Conservation (phyloP, 2,797 vertebrate species). For the Capromys pilorides region DNA sequence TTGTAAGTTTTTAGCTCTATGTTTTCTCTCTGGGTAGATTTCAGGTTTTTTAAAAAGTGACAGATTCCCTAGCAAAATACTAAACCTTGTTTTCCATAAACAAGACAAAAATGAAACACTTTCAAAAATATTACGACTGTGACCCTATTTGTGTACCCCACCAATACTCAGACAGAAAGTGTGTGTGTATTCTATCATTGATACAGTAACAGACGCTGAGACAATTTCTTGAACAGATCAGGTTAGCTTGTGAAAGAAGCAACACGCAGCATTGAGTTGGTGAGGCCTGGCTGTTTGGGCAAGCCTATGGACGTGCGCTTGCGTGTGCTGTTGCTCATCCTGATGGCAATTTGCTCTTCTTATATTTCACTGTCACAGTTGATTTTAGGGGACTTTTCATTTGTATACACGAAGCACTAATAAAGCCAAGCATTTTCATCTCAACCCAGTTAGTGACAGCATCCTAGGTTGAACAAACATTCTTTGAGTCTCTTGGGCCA, state of each 20-base stretch:
- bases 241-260: neutral
- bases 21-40: slow-evolving; percentile 22
- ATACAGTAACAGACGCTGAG: neutral
- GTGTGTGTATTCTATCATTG: neutral
- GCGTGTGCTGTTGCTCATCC: neutral
- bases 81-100: neutral
- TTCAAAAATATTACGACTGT: neutral
- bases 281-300: neutral
- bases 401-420: slow-evolving; percentile 63
- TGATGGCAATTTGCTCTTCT: neutral
- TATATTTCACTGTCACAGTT: neutral
- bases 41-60: neutral
- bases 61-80: neutral
- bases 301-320: neutral
- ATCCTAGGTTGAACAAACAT: slow-evolving; percentile 69
- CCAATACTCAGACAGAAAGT: neutral
- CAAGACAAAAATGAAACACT: neutral
- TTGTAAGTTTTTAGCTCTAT: neutral
- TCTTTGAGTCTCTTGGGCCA: slow-evolving; percentile 69
- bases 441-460: slow-evolving; percentile 70
- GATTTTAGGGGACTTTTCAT: slow-evolving; percentile 57
- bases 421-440: slow-evolving; percentile 76
- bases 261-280: neutral
- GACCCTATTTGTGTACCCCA: neutral
- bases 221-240: neutral